Percentiles rank a stretch among this genome's conserved stretches.
phyloP scores from a whole-genome alignment of 2,888 invertebrate species.

The Tineola bisselliella region DNA sequence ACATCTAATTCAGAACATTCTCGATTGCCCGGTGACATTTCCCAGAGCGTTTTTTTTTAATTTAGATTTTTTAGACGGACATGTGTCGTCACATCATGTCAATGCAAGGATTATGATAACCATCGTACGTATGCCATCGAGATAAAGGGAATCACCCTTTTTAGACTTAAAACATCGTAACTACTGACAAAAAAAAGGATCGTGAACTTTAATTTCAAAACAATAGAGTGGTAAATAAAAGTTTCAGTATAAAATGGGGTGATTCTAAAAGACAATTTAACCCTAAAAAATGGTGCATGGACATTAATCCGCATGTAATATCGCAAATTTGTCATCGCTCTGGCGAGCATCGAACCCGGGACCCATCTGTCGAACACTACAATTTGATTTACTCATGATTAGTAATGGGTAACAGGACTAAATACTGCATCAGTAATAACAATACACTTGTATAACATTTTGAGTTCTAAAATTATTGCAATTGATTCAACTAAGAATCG shows the following conservation, averaged over 20 bases:
- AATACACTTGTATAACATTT: constrained; percentile 19
- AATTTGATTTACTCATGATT: constrained; percentile 56
- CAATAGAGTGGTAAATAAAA: constrained; percentile 22
- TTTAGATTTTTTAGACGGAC: constrained; percentile 26
- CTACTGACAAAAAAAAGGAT: not conserved
- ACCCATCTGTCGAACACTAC: constrained; percentile 47
- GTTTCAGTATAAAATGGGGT: constrained; percentile 25
- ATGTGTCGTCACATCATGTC: constrained; percentile 69
- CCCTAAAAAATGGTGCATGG: constrained; percentile 63
- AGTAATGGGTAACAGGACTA: constrained; percentile 21
- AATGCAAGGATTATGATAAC: constrained; percentile 68
- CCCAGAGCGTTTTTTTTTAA: constrained; percentile 5
- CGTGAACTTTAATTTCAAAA: constrained; percentile 21
- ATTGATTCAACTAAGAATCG: too few species aligned
- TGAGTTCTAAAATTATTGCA: too few species aligned
- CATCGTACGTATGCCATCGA: constrained; percentile 64
- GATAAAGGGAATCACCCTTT: constrained; percentile 61
- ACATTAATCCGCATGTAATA: constrained; percentile 68
- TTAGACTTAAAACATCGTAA: constrained; percentile 24
- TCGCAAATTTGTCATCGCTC: constrained; percentile 65
- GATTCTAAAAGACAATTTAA: constrained; percentile 64
- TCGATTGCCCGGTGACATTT: not conserved
- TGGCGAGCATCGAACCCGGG: constrained; percentile 31
- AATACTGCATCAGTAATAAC: constrained; percentile 32
- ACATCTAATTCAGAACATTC: constrained; percentile 35